A percentile compares a stretch with the other conserved stretches of the same genome.
Evolutionary conservation across 2,888 invertebrate genomes (phyloP).

Genomic region (Augochlorella aurata): DNA sequence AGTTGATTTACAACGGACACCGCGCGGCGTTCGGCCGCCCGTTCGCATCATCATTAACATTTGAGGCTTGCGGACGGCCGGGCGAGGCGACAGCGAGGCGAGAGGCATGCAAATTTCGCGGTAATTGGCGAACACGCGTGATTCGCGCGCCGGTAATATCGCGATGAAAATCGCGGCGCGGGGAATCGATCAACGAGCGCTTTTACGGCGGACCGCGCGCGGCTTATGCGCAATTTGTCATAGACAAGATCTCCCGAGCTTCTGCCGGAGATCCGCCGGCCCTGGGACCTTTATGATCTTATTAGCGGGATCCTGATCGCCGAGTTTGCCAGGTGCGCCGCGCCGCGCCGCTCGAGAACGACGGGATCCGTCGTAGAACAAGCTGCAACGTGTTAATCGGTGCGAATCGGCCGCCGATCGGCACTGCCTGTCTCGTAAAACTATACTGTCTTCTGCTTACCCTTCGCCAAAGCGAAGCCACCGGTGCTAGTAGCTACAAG

Average conservation of each 20-base stretch:
- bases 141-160: conserved; percentile 43
- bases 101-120: conserved; percentile 52
- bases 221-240: conserved; percentile 48
- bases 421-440: conserved; percentile 5
- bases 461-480: no score
- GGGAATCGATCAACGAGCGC: conserved; percentile 34
- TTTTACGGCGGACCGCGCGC: conserved; percentile 16
- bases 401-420: conserved; percentile 12
- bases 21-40: conserved; percentile 9
- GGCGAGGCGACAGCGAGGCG: background rate
- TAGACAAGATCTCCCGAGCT: conserved; percentile 50
- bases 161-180: conserved; percentile 42
- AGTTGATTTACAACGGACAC: conserved; percentile 52
- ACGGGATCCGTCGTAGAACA: background rate
- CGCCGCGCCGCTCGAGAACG: background rate
- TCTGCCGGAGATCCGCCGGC: conserved; percentile 3
- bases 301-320: conserved; percentile 28
- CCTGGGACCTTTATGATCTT: conserved; percentile 30
- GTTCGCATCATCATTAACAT: conserved; percentile 39
- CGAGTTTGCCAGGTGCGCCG: conserved; percentile 11
- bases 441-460: background rate
- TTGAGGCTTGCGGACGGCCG: background rate
- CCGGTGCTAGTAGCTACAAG: no score
- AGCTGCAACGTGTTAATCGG: conserved; percentile 20
- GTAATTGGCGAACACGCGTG: conserved; percentile 52